Conservation (phyloP, 2,113 vertebrate species). For the Cyphomyrus plagiostoma region DNA sequence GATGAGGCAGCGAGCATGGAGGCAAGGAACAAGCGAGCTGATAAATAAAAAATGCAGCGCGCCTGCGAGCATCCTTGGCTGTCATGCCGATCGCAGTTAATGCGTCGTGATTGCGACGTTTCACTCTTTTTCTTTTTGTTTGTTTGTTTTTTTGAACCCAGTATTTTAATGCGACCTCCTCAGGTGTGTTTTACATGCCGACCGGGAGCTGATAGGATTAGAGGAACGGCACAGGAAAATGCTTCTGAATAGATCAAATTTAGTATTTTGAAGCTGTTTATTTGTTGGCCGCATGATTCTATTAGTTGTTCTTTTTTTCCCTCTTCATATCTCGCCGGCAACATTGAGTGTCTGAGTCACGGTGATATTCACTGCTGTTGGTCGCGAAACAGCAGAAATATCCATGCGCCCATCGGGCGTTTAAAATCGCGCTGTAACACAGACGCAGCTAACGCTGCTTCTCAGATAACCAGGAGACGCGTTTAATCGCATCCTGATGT, state of each 20-base stretch:
- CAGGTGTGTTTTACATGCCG: not conserved
- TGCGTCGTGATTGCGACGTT: not conserved
- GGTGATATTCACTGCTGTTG: not conserved
- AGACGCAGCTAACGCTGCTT: not conserved
- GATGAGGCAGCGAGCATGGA: not conserved
- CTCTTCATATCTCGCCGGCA: not conserved
- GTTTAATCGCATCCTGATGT: not conserved
- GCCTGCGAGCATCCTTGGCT: not conserved
- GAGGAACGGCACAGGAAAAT: not conserved
- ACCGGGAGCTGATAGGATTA: not conserved
- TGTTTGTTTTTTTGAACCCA: not conserved
- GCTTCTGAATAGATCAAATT: not conserved
- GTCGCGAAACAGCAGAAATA: not conserved
- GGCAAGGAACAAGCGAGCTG: not conserved
- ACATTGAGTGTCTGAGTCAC: not conserved
- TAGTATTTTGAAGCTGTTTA: not conserved
- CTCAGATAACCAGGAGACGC: not conserved
- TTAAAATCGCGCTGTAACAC: not conserved
- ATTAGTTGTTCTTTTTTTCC: not conserved
- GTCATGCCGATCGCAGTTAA: not conserved
- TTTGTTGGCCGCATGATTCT: not conserved
- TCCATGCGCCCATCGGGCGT: not conserved
- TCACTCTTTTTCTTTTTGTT: not conserved
- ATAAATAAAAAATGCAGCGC: not conserved
- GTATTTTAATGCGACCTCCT: not conserved